These are phyloP conservation scores for Caenorhabditis brenneri DNA, from an alignment of 1,140 invertebrate species.

Conservation along the genomic window DNA sequence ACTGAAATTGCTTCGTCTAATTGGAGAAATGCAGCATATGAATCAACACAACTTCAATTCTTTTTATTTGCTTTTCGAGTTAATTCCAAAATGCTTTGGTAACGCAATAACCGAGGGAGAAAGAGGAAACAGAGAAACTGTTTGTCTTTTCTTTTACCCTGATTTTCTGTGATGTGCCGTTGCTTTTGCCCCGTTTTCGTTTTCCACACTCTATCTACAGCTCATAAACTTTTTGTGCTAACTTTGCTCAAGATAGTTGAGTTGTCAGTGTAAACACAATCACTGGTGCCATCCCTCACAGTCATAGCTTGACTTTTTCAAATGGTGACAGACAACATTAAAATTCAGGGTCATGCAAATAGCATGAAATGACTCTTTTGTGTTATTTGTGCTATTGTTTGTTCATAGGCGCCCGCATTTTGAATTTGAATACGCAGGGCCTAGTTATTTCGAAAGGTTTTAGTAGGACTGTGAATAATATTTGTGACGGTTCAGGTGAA, in stretches of 20 bases:
- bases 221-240: conserved; percentile 25
- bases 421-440: neutral
- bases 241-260: conserved; percentile 5
- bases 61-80: conserved; percentile 5
- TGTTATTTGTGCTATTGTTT: conserved; percentile 31
- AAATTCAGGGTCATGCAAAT: conserved; percentile 41
- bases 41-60: conserved; percentile 15
- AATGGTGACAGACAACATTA: conserved; percentile 29
- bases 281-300: conserved; percentile 14
- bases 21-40: neutral
- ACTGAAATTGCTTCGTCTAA: neutral
- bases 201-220: neutral
- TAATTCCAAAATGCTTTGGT: conserved; percentile 13
- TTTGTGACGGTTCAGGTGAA: no score
- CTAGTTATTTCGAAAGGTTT: neutral
- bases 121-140: neutral
- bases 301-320: neutral
- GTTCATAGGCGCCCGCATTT: conserved; percentile 20
- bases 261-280: conserved; percentile 37
- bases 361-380: neutral
- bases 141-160: conserved; percentile 1
- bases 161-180: neutral
- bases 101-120: neutral
- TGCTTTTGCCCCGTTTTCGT: neutral
- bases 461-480: neutral